Conservation (phyloP, 2,113 vertebrate species). For the Oxyura jamaicensis region DNA sequence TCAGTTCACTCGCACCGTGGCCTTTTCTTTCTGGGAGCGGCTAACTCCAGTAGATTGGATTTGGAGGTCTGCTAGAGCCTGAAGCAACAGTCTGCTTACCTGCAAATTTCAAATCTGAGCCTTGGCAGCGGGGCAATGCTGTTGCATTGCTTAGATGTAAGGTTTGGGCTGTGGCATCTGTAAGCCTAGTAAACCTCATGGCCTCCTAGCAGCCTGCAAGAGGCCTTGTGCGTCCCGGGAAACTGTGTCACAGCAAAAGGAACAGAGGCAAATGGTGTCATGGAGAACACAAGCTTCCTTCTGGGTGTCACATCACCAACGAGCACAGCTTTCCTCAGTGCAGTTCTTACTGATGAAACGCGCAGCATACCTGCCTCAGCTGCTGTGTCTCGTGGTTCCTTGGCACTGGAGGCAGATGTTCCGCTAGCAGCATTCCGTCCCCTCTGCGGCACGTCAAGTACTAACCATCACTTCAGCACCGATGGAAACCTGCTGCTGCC, state of each 20-base stretch:
- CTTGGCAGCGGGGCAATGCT: neutral
- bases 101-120: neutral
- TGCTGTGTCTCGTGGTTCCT: neutral
- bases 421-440: neutral
- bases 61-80: neutral
- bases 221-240: neutral
- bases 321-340: neutral
- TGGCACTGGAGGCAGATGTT: neutral
- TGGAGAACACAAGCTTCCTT: neutral
- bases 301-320: fast-evolving
- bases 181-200: neutral
- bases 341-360: fast-evolving
- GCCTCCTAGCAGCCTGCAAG: neutral
- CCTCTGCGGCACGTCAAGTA: neutral
- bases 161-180: neutral
- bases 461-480: neutral
- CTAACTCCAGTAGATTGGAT: neutral
- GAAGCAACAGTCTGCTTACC: neutral
- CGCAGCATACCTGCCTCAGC: neutral
- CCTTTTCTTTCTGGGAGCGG: neutral
- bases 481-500: neutral
- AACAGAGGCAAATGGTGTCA: neutral
- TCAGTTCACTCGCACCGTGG: neutral
- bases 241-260: neutral
- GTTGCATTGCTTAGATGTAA: neutral